phyloP scores from a whole-genome alignment of 1,140 invertebrate species.

The Calosoma granatense region DNA sequence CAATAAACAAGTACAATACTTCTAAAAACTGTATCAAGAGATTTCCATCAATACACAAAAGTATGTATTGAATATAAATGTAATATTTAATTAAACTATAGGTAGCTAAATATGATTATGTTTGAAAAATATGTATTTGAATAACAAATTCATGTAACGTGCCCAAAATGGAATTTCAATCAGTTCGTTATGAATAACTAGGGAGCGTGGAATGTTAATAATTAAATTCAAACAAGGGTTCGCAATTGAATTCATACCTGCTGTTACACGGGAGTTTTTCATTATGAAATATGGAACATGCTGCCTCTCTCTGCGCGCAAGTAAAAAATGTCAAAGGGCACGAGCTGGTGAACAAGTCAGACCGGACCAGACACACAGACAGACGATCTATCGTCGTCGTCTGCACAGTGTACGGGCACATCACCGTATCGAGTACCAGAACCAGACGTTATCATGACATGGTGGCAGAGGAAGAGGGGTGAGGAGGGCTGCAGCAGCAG shows the following conservation, averaged over 20 bases:
- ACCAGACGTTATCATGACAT: too few relatives aligned
- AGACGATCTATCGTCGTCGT: too few relatives aligned
- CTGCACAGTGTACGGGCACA: too few relatives aligned
- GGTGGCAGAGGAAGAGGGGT: too few relatives aligned
- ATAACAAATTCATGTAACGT: not conserved
- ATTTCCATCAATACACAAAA: not conserved
- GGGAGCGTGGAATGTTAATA: not conserved
- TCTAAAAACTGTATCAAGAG: not conserved
- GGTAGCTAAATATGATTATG: not conserved
- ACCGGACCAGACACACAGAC: too few relatives aligned
- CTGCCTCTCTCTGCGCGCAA: too few relatives aligned
- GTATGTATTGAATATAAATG: too few relatives aligned
- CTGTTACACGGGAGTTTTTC: not conserved
- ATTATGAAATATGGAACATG: not conserved
- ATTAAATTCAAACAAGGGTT: not conserved
- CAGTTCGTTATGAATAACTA: not conserved
- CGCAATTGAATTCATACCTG: not conserved
- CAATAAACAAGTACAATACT: not conserved
- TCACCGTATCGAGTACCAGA: too few relatives aligned
- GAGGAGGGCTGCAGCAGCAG: too few relatives aligned
- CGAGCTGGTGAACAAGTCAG: too few relatives aligned
- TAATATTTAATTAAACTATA: not conserved
- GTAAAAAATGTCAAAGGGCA: not conserved
- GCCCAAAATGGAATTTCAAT: not conserved
- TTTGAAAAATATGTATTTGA: not conserved